Evolutionary conservation across 2,888 invertebrate species (phyloP), one percentile per base, ranked within the genome.

Genomic region (Tiliacea aurago): DNA sequence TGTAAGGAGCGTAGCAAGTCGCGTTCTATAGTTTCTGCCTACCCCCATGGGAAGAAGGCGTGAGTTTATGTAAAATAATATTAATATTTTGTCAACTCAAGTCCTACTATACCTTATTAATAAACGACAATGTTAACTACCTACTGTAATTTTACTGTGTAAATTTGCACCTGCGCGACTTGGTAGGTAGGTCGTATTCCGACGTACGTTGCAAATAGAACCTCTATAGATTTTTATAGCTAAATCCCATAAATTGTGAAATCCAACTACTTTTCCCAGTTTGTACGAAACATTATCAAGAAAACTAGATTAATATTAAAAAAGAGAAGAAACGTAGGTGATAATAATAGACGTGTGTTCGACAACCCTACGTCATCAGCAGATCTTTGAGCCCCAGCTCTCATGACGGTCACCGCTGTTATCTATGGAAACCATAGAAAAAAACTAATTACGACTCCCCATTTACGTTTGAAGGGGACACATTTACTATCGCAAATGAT

Each of bases 341-440:
- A 45, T n/a, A 56, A 37, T n/a, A 5, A 47, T 6, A 37, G 1
- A 7, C 7, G 0, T 51, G 13, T 58, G 28, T 55, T 64, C 71
- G 86, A 20, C 92, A 94, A 83, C 95, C 95, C 95, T 95, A 81
- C 51, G 49, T 51, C 63, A 73, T 70, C 77, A 73, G 83, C 86
- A 86, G 84, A 93, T 92, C 89, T 89, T 90, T 71, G 83, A 85
- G 86, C 92, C 92, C 92, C 88, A 86, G 83, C 87, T 86, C 86
- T 80, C 83, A 80, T 88, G 89, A 72, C 91, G 91, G 92, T 91
- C 93, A 92, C 90, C 88, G 88, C 90, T 92, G 92, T 90, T 95
- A 95, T 95, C 94, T 95, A 90, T 91, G 81, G 94, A 92, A 91
- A 92, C 94, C 94, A 91, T 94, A 93, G 90, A 92, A 92, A 90